Percentiles rank a stretch among this genome's conserved stretches.
Evolutionary conservation across 2,113 vertebrate genomes (phyloP).

Genomic region (Gymnocephalus cernua): DNA sequence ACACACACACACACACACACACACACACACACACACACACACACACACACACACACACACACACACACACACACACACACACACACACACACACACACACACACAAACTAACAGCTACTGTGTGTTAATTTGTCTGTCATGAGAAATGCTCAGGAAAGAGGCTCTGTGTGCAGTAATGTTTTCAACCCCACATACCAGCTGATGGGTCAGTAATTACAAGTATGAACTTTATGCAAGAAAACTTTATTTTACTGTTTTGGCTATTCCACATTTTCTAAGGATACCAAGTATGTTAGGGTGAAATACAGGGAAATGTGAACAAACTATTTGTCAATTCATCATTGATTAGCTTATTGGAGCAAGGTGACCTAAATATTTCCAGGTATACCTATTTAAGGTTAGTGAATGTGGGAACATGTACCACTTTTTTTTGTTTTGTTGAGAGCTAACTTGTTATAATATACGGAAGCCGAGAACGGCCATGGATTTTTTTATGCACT

Average conservation of each 20-base stretch:
- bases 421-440: too few relatives aligned
- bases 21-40: conserved; percentile 49
- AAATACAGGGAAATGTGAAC: neutral
- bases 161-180: neutral
- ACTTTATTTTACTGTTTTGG: neutral
- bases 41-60: conserved; percentile 19
- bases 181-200: conserved; percentile 4
- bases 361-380: neutral
- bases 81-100: conserved; percentile 49
- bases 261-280: neutral
- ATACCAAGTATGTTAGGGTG: neutral
- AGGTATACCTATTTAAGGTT: neutral
- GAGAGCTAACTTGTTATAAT: too few relatives aligned
- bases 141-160: conserved; percentile 22
- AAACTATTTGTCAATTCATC: neutral
- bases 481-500: too few relatives aligned
- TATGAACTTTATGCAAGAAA: neutral
- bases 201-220: neutral
- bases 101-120: conserved; percentile 50
- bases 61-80: too few relatives aligned
- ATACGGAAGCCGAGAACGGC: too few relatives aligned
- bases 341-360: neutral
- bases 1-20: conserved; percentile 71
- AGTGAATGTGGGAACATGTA: neutral
- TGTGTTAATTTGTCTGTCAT: conserved; percentile 80